Base-by-base conservation (phyloP, 2,888 invertebrate genomes). In the Cerastoderma edule region DNA sequence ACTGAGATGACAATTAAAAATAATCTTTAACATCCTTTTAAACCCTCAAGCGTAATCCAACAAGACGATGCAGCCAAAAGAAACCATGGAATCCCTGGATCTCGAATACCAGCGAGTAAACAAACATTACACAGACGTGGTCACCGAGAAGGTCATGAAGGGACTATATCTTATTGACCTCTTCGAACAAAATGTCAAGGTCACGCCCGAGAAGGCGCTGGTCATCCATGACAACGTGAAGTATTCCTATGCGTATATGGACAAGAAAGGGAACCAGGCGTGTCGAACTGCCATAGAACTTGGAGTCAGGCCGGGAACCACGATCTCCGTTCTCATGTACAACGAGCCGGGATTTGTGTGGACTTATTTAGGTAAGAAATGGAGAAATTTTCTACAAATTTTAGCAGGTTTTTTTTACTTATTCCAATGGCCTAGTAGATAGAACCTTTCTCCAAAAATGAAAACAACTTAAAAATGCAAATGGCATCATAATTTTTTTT, bases 211-310 rank as follows among this genome's bases (percentile, higher is more conserved):
- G 24, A 83, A 83, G 63, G 57, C 75, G 2, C 78, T 83, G 24
- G 44, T 87, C 19, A 74, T 84, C 5, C 84, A 67, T 63, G 75
- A 88, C 28, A 86, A 84, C 57, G 72, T 79, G 28, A 66, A 67
- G 19, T 88, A 80, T 56, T 82, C 69, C 13, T 88, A 84, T 54
- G 80, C 78, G 10, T 78, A 76, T 35, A 78, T 87, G 27, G 77
- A 88, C 65, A 65, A 84, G 33, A 77, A 86, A 57, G 88, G 89
- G 0, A 90, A 90, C 67, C 85, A 84, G 57, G 79, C 89, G 8
- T 90, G 89, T 57, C 54, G 67, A 35, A 68, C 75, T 24, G 75
- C 70, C 0, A 22, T 75, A 13, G 54, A 67, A 4, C 44, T 83
- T 8, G 85, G 83, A 10, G 30, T 81, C 27, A 60, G 77, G 56